A percentile compares a stretch with the other conserved stretches of the same genome.
Evolutionary conservation across 1,140 invertebrate genomes (phyloP).

Genomic region (Drosophila teissieri): DNA sequence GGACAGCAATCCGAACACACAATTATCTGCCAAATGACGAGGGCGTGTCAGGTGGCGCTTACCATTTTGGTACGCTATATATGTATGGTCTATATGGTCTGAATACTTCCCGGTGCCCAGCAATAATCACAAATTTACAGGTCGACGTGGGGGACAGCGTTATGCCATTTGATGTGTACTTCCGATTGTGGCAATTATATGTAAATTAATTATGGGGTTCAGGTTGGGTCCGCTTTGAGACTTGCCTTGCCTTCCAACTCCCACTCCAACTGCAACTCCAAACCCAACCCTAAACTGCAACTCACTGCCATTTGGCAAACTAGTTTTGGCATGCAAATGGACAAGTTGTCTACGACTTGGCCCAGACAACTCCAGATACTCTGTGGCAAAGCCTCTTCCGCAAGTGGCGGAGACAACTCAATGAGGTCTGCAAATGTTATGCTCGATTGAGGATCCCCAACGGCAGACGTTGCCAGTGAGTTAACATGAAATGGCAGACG

Average conservation of each 20-base stretch:
- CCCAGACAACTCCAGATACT: constrained; percentile 38
- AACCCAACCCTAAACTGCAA: constrained; percentile 4
- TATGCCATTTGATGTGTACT: constrained; percentile 42
- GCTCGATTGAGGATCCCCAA: constrained; percentile 62
- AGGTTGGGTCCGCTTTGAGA: constrained; percentile 5
- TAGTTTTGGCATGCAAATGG: constrained; percentile 49
- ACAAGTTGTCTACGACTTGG: constrained; percentile 19
- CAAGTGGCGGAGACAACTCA: constrained; percentile 65
- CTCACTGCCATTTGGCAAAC: constrained; percentile 25
- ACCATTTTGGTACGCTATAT: not conserved
- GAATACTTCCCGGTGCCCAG: constrained; percentile 3
- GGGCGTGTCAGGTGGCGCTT: constrained; percentile 36
- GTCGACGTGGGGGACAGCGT: constrained; percentile 33
- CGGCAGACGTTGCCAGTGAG: constrained; percentile 13
- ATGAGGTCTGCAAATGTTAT: constrained; percentile 62
- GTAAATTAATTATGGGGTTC: constrained; percentile 53
- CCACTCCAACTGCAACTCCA: not conserved
- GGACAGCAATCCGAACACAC: constrained; percentile 45
- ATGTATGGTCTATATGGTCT: constrained; percentile 4
- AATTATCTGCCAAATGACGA: constrained; percentile 37
- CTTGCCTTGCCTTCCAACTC: not conserved
- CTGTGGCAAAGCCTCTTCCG: constrained; percentile 31
- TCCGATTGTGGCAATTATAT: constrained; percentile 50
- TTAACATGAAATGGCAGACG: constrained; percentile 46
- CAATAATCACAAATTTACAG: constrained; percentile 64